Conservation (phyloP, 2,888 invertebrate genomes). For the Ectropis crepuscularia region DNA sequence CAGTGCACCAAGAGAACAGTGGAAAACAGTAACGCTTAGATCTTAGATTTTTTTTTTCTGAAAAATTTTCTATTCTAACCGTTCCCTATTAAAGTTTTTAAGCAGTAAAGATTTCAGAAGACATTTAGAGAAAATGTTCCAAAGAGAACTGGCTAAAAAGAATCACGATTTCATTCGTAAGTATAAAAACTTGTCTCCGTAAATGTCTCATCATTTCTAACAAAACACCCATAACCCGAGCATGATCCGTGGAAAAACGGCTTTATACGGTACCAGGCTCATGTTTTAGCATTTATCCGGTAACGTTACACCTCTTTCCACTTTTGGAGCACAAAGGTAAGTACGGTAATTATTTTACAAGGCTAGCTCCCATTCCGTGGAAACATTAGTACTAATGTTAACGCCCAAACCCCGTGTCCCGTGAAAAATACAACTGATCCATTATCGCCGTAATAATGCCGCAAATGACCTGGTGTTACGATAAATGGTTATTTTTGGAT, state of each 20-base stretch:
- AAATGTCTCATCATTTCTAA: slow-evolving; percentile 7
- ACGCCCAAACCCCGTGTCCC: slow-evolving; percentile 62
- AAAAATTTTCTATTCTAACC: too few relatives aligned
- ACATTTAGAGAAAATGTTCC: neutral
- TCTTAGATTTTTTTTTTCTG: too few relatives aligned
- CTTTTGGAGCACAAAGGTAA: slow-evolving; percentile 53
- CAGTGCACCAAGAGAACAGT: too few relatives aligned
- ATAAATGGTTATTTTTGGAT: slow-evolving; percentile 53
- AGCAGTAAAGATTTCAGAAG: neutral
- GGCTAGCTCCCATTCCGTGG: slow-evolving; percentile 54
- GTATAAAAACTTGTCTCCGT: slow-evolving; percentile 16
- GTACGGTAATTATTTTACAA: slow-evolving; percentile 64
- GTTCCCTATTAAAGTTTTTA: too few relatives aligned
- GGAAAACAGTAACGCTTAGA: too few relatives aligned
- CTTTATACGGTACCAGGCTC: slow-evolving; percentile 38
- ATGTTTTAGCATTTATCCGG: slow-evolving; percentile 46
- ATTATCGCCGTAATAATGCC: slow-evolving; percentile 60
- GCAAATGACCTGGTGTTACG: slow-evolving; percentile 50
- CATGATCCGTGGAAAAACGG: slow-evolving; percentile 31
- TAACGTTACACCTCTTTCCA: slow-evolving; percentile 50
- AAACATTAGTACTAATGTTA: slow-evolving; percentile 67
- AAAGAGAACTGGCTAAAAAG: neutral
- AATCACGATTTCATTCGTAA: neutral
- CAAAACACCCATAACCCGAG: slow-evolving; percentile 13
- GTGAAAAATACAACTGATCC: slow-evolving; percentile 66